A percentile compares a stretch with the other conserved stretches of the same genome.
Evolutionary conservation across 2,797 vertebrate genomes (phyloP).

Genomic region (Spinus olivaceus): DNA sequence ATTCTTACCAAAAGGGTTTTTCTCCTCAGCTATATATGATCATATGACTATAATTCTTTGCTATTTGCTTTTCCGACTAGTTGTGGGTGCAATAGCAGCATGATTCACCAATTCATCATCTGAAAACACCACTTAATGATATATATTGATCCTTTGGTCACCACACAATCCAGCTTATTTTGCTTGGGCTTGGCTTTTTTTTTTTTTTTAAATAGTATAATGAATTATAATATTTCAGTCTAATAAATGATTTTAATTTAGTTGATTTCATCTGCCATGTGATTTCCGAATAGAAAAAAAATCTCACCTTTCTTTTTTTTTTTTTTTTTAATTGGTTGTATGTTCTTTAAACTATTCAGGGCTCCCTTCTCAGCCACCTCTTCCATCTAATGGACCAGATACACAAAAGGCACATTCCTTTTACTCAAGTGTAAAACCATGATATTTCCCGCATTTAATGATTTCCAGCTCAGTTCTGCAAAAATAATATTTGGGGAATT

Average conservation of each 20-base stretch:
- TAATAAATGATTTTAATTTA: not conserved
- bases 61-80: conserved; percentile 37
- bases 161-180: not conserved
- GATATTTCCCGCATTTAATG: not conserved
- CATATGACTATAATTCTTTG: not conserved
- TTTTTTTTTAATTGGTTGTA: not conserved
- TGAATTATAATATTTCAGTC: not conserved
- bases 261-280: not conserved
- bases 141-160: not conserved
- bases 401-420: not conserved
- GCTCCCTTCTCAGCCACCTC: not conserved
- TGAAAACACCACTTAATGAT: not conserved
- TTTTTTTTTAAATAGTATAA: not conserved
- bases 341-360: not conserved
- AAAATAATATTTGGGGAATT: conserved; percentile 5
- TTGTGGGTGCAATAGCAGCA: conserved; percentile 20
- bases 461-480: conserved; percentile 12
- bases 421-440: not conserved
- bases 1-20: not conserved
- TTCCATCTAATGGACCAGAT: not conserved
- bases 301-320: rapidly evolving
- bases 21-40: not conserved
- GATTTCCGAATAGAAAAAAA: not conserved
- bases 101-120: conserved; percentile 17
- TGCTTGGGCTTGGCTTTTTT: not conserved